Percentiles rank a stretch among this genome's conserved stretches.
Evolutionary conservation across 2,888 invertebrate genomes (phyloP).

Genomic region (Dynastes grantii): DNA sequence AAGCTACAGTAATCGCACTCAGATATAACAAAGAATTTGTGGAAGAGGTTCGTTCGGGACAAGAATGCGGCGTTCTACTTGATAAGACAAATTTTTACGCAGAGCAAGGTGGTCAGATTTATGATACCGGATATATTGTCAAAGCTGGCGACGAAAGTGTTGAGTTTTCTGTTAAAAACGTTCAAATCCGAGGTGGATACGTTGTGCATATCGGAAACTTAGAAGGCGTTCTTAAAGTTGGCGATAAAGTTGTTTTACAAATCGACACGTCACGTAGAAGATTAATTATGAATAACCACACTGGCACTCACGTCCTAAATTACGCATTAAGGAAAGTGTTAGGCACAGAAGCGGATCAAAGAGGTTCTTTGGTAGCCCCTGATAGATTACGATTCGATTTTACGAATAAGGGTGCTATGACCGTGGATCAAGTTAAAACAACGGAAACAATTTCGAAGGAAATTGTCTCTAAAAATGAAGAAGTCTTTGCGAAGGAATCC

Average conservation of each 20-base stretch:
- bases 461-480: conserved; percentile 70
- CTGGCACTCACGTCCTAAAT: conserved; percentile 97
- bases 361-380: conserved; percentile 97
- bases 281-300: conserved; percentile 98
- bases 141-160: conserved; percentile 88
- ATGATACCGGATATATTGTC: conserved; percentile 93
- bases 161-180: conserved; percentile 93
- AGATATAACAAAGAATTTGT: conserved; percentile 89
- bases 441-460: conserved; percentile 86
- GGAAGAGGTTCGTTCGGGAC: conserved; percentile 84
- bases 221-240: conserved; percentile 87
- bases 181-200: conserved; percentile 96
- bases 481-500: conserved; percentile 91
- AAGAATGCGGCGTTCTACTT: conserved; percentile 92
- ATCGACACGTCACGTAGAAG: conserved; percentile 90
- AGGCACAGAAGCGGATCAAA: conserved; percentile 93
- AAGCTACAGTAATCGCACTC: conserved; percentile 86
- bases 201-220: conserved; percentile 93
- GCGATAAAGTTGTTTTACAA: conserved; percentile 86
- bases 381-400: conserved; percentile 98
- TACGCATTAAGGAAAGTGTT: conserved; percentile 93
- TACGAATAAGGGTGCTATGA: conserved; percentile 94
- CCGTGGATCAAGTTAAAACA: conserved; percentile 88
- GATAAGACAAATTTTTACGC: conserved; percentile 97
- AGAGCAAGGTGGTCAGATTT: conserved; percentile 99